Evolutionary conservation across 1,140 invertebrate genomes (phyloP).

Genomic region (Rhyacophila brunnea): DNA sequence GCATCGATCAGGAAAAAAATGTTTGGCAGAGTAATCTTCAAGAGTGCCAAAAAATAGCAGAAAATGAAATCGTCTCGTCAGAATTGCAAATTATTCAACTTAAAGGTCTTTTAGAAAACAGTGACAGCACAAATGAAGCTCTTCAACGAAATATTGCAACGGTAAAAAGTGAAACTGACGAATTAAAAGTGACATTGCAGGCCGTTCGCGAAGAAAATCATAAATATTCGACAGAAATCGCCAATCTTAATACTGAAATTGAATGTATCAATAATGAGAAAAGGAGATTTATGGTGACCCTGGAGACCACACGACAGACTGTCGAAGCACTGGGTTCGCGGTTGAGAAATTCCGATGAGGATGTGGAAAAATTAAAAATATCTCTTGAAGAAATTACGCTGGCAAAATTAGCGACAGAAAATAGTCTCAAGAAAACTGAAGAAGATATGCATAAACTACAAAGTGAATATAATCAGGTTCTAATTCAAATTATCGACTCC

Average conservation of each 20-base stretch:
- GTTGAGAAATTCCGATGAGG: slow-evolving; percentile 49
- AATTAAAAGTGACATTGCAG: not conserved
- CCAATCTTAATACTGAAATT: slow-evolving; percentile 41
- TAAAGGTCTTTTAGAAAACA: slow-evolving; percentile 43
- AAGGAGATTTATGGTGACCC: slow-evolving; percentile 49
- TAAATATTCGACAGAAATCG: not conserved
- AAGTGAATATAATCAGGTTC: slow-evolving; percentile 25
- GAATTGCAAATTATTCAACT: slow-evolving; percentile 43
- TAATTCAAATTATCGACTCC: slow-evolving; percentile 21
- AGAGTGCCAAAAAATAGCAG: slow-evolving; percentile 24
- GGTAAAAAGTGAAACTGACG: not conserved
- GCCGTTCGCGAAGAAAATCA: not conserved
- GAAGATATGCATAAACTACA: not conserved
- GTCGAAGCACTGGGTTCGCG: slow-evolving; percentile 49
- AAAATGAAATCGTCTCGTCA: slow-evolving; percentile 11
- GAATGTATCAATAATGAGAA: slow-evolving; percentile 47
- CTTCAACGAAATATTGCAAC: no score
- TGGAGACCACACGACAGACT: slow-evolving; percentile 49
- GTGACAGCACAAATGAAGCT: not conserved
- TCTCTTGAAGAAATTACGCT: slow-evolving; percentile 40
- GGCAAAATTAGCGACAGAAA: slow-evolving; percentile 15
- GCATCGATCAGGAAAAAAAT: not conserved
- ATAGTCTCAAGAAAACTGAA: slow-evolving; percentile 6
- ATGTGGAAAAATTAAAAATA: slow-evolving; percentile 46
- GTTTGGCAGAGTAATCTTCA: slow-evolving; percentile 41